These are phyloP conservation scores for Urocitellus parryii DNA, from an alignment of 2,113 vertebrate genomes.

Conservation along the genomic window DNA sequence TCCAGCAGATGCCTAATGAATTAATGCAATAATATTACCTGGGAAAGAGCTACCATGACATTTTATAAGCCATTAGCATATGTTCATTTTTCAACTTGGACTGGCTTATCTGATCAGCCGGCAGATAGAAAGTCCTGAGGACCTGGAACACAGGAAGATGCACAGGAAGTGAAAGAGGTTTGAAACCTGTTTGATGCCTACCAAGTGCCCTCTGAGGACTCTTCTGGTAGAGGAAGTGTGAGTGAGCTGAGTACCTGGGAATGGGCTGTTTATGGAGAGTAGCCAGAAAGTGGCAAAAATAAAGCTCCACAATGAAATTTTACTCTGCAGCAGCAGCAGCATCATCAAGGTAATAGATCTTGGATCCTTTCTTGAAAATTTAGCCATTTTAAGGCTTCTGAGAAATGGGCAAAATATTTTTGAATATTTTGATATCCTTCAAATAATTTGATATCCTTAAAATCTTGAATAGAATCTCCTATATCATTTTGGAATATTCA, in stretches of 20 bases:
- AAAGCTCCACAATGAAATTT: not conserved
- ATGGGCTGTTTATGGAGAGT: not conserved
- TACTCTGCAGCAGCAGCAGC: not conserved
- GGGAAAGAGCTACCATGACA: not conserved
- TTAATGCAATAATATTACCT: not conserved
- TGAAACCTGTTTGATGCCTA: not conserved
- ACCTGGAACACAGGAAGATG: not conserved
- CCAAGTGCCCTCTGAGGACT: not conserved
- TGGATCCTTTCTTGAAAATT: not conserved
- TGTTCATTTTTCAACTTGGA: not conserved
- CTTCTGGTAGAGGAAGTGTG: not conserved
- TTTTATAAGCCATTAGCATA: not conserved
- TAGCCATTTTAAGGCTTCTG: not conserved
- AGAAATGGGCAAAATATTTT: conserved; percentile 15
- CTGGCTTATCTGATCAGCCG: conserved; percentile 26
- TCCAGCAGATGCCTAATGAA: not conserved
- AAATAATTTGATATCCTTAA: too few species aligned
- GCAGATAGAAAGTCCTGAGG: not conserved
- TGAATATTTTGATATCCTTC: not conserved
- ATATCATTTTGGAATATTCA: not conserved
- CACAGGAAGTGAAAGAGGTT: conserved; percentile 42
- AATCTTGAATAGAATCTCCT: not conserved
- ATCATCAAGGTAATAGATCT: not conserved
- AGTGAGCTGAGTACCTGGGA: not conserved
- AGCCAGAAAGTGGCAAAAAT: not conserved